Base-by-base conservation (phyloP, 2,888 invertebrate genomes). In the Agrochola macilenta region DNA sequence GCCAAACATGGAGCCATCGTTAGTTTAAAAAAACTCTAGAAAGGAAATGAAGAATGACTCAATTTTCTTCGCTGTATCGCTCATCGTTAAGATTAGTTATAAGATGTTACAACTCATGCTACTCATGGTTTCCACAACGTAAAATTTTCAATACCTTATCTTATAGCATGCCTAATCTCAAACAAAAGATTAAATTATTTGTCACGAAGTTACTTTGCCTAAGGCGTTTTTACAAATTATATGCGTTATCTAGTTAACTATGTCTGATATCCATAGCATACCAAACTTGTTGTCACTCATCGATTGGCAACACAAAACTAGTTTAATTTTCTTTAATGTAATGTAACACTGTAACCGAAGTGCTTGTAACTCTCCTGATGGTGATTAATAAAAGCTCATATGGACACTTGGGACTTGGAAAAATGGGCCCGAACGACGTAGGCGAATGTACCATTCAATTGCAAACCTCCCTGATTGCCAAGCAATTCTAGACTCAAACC, bases 401-500 rank as follows among this genome's bases (percentile, higher is more conserved):
- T 61, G 66, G 70, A 78, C 64, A 49, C 73, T 64, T 61, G 76
- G 68, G 68, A 79, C 66, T 66, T 46, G 35, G 54, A 52, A 84
- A 81, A 78, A 84, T 68, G 70, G 57, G 57, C 69, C 26, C 66
- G 54, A 82, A 77, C 69, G 14, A 63, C 68, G 80, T 83, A 78
- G 69, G 78, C 76, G 74, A 84, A 78, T 84, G 63, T 73, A 77
- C 77, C 30, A 83, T 81, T 78, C 71, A 79, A 81, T 80, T 82
- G 54, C 70, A 69, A 83, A 49, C 69, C 65, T 69, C 20, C 17
- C 26, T 20, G 5, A 30, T 35, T 66, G 68, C 39, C 52, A 69
- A 23, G 61, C 60, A 49, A 82, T 74, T 82, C 65, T 39, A 71
- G 35, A 78, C 79, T 54, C 26, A 77, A 85, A 9, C 0, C 0